Percentiles rank a stretch among this genome's conserved stretches.
Conservation (phyloP, 2,888 invertebrate species). For the Drosophila testacea region DNA sequence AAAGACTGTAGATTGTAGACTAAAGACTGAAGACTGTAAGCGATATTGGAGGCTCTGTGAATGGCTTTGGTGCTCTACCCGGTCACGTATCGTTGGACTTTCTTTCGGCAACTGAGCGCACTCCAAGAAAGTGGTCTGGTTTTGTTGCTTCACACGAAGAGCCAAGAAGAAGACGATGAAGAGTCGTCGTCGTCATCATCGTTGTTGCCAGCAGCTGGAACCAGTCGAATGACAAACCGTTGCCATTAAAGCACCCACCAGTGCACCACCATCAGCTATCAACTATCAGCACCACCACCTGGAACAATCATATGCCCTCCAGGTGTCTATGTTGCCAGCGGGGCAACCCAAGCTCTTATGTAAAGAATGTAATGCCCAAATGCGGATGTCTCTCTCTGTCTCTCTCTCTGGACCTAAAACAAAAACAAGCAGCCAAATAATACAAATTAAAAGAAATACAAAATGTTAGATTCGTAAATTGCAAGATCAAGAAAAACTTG, state of each 20-base stretch:
- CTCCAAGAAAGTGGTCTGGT: conserved; percentile 84
- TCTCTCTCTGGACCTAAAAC: conserved; percentile 3
- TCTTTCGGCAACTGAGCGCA: conserved; percentile 84
- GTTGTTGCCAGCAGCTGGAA: conserved; percentile 48
- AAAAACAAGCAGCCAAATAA: conserved; percentile 8
- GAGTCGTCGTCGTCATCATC: conserved; percentile 16
- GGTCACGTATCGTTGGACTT: conserved; percentile 81
- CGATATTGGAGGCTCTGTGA: conserved; percentile 1
- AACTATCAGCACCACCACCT: conserved; percentile 53
- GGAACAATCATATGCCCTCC: conserved; percentile 55
- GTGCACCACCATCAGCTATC: conserved; percentile 32
- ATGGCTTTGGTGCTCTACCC: conserved; percentile 38
- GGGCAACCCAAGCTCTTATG: conserved; percentile 32
- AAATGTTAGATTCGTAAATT: conserved; percentile 28
- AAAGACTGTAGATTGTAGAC: not conserved
- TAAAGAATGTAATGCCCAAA: conserved; percentile 58
- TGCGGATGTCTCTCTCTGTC: conserved; percentile 41
- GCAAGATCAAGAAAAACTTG: conserved; percentile 60
- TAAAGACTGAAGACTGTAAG: not conserved
- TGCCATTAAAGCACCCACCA: conserved; percentile 57
- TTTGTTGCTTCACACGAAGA: conserved; percentile 69
- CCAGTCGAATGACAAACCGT: conserved; percentile 64
- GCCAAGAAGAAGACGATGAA: not conserved
- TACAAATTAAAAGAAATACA: conserved; percentile 14
- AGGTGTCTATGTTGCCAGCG: conserved; percentile 21